Percentiles rank a stretch among this genome's conserved stretches.
Conservation (phyloP, 2,797 vertebrate genomes). For the Poecilia wingei region DNA sequence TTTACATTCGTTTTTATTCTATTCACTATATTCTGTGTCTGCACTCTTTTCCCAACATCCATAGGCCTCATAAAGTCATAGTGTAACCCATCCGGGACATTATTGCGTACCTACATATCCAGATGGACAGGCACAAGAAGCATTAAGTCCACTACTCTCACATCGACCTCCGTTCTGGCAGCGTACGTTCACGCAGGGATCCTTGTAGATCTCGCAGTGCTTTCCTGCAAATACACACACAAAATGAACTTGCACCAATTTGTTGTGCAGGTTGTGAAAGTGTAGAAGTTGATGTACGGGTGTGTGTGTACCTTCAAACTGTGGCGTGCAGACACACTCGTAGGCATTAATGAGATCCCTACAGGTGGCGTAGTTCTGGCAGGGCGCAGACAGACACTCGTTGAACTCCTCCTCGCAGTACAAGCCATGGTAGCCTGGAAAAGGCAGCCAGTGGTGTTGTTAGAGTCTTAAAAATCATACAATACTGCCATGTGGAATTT, state of each 20-base stretch:
- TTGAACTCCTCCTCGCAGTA: constrained; percentile 98
- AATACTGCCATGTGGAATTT: constrained; percentile 5
- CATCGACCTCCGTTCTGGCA: constrained; percentile 94
- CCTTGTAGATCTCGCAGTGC: constrained; percentile 94
- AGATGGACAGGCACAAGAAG: constrained; percentile 87
- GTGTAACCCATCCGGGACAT: background rate
- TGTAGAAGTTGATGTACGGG: background rate
- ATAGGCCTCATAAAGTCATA: background rate
- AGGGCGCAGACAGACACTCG: constrained; percentile 93
- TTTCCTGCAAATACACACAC: constrained; percentile 77
- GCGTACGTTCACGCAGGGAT: constrained; percentile 90
- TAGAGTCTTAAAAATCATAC: background rate
- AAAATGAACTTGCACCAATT: background rate
- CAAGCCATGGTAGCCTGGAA: constrained; percentile 93
- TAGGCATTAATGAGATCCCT: constrained; percentile 92
- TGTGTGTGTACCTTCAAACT: constrained; percentile 87
- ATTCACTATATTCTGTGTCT: background rate
- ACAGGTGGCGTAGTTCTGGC: constrained; percentile 94
- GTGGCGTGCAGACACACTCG: constrained; percentile 90
- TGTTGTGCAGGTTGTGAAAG: background rate
- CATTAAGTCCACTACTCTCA: constrained; percentile 87
- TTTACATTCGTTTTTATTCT: background rate
- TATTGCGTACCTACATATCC: constrained; percentile 88
- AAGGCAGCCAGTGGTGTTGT: constrained; percentile 33
- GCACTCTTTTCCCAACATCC: too few relatives aligned